phyloP scores from a whole-genome alignment of 2,113 vertebrate genomes.

The Coptodon rendalli region DNA sequence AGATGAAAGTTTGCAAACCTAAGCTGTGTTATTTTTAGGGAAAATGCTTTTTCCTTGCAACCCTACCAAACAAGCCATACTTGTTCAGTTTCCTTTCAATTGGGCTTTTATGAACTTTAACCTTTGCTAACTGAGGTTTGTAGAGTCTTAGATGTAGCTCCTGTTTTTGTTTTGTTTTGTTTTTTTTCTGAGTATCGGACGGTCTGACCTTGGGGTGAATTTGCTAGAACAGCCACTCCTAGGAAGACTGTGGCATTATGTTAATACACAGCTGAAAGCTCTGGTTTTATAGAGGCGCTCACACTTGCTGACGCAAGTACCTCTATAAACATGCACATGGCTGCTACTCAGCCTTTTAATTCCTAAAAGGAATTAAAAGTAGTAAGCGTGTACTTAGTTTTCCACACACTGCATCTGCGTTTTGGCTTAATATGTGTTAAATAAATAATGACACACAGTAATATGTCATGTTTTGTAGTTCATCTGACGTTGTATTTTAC shows the following conservation, averaged over 20 bases:
- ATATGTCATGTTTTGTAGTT: not conserved
- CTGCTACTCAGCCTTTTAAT: not conserved
- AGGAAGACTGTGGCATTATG: not conserved
- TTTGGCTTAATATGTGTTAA: not conserved
- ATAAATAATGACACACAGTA: not conserved
- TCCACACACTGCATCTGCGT: not conserved
- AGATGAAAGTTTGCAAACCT: not conserved
- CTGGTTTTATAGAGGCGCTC: not conserved
- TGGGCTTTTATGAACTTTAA: not conserved
- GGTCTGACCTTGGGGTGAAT: not conserved
- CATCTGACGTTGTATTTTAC: not conserved
- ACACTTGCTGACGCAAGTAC: not conserved
- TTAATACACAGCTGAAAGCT: not conserved
- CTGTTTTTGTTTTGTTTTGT: too few species aligned
- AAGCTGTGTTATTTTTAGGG: not conserved
- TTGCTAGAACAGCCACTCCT: not conserved
- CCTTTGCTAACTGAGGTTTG: accelerated
- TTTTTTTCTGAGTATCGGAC: not conserved
- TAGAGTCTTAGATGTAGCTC: not conserved
- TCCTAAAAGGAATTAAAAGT: not conserved
- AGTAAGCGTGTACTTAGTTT: not conserved
- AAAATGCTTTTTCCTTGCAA: not conserved
- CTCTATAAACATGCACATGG: not conserved
- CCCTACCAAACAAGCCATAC: not conserved
- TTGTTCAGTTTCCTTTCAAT: not conserved